Evolutionary conservation across 2,888 invertebrate species (phyloP).

Genomic region (Leptinotarsa rubiginosa): DNA sequence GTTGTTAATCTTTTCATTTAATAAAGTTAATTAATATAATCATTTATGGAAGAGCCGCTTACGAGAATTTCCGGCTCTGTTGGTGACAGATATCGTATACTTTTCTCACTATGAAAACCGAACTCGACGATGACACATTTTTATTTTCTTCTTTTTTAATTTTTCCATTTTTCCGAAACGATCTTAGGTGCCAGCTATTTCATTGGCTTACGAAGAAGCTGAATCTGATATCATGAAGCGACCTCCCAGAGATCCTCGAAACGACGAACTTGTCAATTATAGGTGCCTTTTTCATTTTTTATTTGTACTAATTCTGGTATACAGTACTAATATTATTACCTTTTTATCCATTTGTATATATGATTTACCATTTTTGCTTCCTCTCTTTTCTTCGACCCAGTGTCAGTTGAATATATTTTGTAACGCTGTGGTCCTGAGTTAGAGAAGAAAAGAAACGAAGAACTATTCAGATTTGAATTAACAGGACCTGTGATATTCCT

Average conservation of each 20-base stretch:
- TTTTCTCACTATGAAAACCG: slow-evolving; percentile 21
- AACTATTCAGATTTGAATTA: slow-evolving; percentile 1
- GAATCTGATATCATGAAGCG: slow-evolving; percentile 96
- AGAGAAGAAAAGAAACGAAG: not conserved
- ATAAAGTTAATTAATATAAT: no score
- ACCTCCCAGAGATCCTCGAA: slow-evolving; percentile 86
- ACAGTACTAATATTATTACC: slow-evolving; percentile 1
- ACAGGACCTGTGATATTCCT: not conserved
- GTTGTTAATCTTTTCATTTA: no score
- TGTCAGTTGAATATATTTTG: not conserved
- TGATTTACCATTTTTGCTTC: not conserved
- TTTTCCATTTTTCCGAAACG: slow-evolving; percentile 47
- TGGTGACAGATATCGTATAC: slow-evolving; percentile 30
- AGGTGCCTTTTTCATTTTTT: slow-evolving; percentile 72
- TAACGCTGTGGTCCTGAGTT: not conserved
- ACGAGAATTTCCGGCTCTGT: not conserved
- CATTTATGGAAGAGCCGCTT: no score
- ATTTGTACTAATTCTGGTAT: slow-evolving; percentile 28
- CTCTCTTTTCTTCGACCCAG: not conserved
- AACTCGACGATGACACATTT: slow-evolving; percentile 24
- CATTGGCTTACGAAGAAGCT: slow-evolving; percentile 90
- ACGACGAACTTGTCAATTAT: slow-evolving; percentile 94
- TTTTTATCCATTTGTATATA: not conserved
- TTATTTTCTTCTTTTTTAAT: slow-evolving; percentile 44
- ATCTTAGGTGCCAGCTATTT: slow-evolving; percentile 86